Evolutionary conservation across 2,113 vertebrate species (phyloP).

Genomic region (Hippocampus comes): DNA sequence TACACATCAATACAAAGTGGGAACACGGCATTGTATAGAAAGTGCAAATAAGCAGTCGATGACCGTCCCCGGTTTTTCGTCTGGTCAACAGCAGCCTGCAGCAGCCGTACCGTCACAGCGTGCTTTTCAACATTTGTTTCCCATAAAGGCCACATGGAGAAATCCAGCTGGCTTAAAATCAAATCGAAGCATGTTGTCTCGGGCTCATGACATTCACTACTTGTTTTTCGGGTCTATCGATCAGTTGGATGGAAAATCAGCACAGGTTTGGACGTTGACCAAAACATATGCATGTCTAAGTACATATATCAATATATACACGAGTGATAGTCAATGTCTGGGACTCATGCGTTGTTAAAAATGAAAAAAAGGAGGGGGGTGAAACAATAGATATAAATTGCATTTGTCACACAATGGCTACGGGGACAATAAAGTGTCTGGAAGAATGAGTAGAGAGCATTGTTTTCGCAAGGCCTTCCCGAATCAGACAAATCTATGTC

Average conservation of each 20-base stretch:
- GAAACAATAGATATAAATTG: slow-evolving; percentile 43
- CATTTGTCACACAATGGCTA: slow-evolving; percentile 25
- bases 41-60: neutral
- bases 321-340: slow-evolving; percentile 14
- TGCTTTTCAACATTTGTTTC: slow-evolving; percentile 85
- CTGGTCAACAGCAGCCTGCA: slow-evolving; percentile 68
- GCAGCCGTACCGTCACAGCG: slow-evolving; percentile 72
- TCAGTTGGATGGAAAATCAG: slow-evolving; percentile 49
- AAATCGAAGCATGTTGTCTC: slow-evolving; percentile 67
- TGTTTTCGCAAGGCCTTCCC: too few relatives aligned
- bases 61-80: neutral
- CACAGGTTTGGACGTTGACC: slow-evolving; percentile 4
- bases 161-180: slow-evolving; percentile 77
- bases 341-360: slow-evolving; percentile 13
- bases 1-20: neutral
- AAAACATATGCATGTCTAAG: too few relatives aligned
- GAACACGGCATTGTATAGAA: neutral
- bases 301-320: too few relatives aligned
- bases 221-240: slow-evolving; percentile 64
- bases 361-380: neutral
- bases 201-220: slow-evolving; percentile 69
- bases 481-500: neutral
- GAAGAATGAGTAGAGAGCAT: neutral
- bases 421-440: slow-evolving; percentile 23
- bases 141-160: slow-evolving; percentile 89